Percentiles rank a stretch among this genome's conserved stretches.
Conservation (phyloP, 23 tunicate species). For the Trididemnum nubilum region DNA sequence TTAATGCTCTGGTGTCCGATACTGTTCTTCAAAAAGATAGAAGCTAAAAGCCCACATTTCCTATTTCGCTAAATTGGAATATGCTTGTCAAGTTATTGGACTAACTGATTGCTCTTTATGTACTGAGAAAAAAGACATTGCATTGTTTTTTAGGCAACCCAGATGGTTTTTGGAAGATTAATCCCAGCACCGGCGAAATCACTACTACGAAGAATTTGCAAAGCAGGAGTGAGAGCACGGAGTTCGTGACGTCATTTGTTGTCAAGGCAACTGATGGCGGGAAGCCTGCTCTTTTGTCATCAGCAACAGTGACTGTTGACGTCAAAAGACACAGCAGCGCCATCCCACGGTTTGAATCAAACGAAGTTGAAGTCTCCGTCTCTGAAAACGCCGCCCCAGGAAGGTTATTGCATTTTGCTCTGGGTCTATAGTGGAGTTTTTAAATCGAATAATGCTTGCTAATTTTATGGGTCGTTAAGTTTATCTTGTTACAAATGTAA, state of each 20-base stretch:
- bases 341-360: slow-evolving; percentile 41
- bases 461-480: not conserved
- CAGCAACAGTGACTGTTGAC: slow-evolving; percentile 33
- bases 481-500: not conserved
- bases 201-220: not conserved
- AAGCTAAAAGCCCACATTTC: too few relatives aligned
- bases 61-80: too few relatives aligned
- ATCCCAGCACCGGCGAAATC: slow-evolving; percentile 61
- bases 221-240: not conserved
- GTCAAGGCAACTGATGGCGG: slow-evolving; percentile 64
- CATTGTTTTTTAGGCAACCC: slow-evolving; percentile 40
- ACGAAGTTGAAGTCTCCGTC: slow-evolving; percentile 16
- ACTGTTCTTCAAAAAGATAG: too few relatives aligned
- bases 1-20: too few relatives aligned
- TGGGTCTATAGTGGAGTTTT: too few relatives aligned
- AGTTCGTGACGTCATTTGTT: not conserved
- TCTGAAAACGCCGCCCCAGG: slow-evolving; percentile 40
- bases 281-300: slow-evolving; percentile 6
- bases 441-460: too few relatives aligned
- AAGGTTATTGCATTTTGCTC: slow-evolving; percentile 47
- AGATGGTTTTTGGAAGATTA: slow-evolving; percentile 50
- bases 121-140: too few relatives aligned
- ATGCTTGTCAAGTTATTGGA: too few relatives aligned
- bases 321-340: not conserved
- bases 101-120: too few relatives aligned